phyloP scores from a whole-genome alignment of 1,140 invertebrate species.

The Melanaphis sacchari region DNA sequence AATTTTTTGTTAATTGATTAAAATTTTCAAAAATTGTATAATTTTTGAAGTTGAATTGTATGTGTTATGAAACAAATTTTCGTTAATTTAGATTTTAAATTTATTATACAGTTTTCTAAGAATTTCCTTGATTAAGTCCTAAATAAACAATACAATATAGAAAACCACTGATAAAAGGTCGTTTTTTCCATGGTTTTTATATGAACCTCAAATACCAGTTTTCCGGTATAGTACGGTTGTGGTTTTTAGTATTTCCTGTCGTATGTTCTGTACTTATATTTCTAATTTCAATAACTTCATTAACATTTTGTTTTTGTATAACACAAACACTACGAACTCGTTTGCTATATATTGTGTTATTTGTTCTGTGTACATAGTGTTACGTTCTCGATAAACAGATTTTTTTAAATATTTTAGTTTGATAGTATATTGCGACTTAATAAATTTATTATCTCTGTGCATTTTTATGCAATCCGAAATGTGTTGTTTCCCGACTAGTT shows the following conservation, averaged over 20 bases:
- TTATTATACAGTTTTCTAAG: too few relatives aligned
- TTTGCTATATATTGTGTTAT: background rate
- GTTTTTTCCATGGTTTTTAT: background rate
- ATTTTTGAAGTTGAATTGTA: too few relatives aligned
- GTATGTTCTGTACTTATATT: constrained; percentile 40
- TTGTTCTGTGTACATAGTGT: background rate
- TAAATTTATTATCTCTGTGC: background rate
- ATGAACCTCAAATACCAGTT: background rate
- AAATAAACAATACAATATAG: background rate
- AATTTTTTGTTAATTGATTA: too few relatives aligned
- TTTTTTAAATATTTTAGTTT: background rate
- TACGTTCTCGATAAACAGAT: background rate
- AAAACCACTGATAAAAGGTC: background rate
- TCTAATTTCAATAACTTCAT: constrained; percentile 14
- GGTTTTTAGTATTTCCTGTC: constrained; percentile 35
- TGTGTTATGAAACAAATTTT: too few relatives aligned
- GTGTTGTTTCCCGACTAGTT: background rate
- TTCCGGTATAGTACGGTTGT: background rate
- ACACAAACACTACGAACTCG: background rate
- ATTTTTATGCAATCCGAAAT: background rate
- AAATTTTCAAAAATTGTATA: too few relatives aligned
- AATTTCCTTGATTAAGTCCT: too few relatives aligned
- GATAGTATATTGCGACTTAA: background rate
- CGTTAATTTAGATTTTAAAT: too few relatives aligned
- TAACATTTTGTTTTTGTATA: constrained; percentile 21